Percentiles rank a stretch among this genome's conserved stretches.
Evolutionary conservation across 1,140 invertebrate genomes (phyloP).

Genomic region (Physella acuta): DNA sequence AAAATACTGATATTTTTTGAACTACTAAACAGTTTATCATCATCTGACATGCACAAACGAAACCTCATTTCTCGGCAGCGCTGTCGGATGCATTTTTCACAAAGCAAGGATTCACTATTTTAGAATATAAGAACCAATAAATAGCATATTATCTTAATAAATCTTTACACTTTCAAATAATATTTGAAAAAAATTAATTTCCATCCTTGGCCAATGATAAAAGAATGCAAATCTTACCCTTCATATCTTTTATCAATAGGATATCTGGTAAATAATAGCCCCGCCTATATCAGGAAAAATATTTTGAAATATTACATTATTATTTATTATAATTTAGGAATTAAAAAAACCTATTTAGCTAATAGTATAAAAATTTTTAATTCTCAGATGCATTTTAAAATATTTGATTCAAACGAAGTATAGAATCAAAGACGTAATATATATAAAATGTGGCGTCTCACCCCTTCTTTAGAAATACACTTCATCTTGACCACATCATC

Average conservation of each 20-base stretch:
- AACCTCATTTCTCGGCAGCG: conserved; percentile 59
- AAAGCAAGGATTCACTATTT: conserved; percentile 27
- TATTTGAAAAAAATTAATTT: not conserved
- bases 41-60: conserved; percentile 51
- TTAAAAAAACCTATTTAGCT: no score
- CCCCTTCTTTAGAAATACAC: conserved; percentile 45
- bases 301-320: no score
- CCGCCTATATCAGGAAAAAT: conserved; percentile 20
- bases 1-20: conserved; percentile 6
- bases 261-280: conserved; percentile 12
- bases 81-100: conserved; percentile 62
- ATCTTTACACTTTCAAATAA: not conserved
- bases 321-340: no score
- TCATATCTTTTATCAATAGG: conserved; percentile 18
- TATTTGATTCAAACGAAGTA: no score
- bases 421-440: no score
- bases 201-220: not conserved
- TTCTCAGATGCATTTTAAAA: no score
- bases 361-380: no score
- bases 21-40: conserved; percentile 52
- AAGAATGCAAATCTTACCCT: conserved; percentile 11
- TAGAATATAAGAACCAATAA: conserved; percentile 16
- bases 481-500: conserved; percentile 50
- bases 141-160: not conserved
- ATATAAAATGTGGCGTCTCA: no score